These are phyloP conservation scores for Eumeta japonica DNA, from an alignment of 1,140 invertebrate genomes.

Conservation along the genomic window DNA sequence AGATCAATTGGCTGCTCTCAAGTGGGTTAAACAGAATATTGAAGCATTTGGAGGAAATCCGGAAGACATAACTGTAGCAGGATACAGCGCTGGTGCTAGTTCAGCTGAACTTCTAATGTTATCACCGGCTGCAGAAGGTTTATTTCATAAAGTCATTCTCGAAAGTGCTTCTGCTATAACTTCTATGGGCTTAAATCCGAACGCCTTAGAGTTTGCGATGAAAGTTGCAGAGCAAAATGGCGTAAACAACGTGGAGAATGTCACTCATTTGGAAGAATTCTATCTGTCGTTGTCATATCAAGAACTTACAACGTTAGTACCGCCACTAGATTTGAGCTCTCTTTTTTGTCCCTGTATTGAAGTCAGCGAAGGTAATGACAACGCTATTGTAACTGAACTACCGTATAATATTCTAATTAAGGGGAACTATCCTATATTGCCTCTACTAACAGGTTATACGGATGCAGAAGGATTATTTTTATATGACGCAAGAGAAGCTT, in stretches of 20 bases:
- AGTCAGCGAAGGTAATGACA: slow-evolving; percentile 13
- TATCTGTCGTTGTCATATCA: slow-evolving; percentile 19
- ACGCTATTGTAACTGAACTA: slow-evolving; percentile 23
- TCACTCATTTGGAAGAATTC: slow-evolving; percentile 27
- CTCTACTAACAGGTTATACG: slow-evolving; percentile 27
- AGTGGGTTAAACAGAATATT: slow-evolving; percentile 31
- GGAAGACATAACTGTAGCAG: no score
- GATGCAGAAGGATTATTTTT: slow-evolving; percentile 28
- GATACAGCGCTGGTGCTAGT: slow-evolving; percentile 23
- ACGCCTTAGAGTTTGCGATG: slow-evolving; percentile 24
- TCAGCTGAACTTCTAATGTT: slow-evolving; percentile 23
- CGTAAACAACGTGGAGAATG: slow-evolving; percentile 16
- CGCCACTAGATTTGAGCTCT: slow-evolving; percentile 15
- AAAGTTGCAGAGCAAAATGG: slow-evolving; percentile 16
- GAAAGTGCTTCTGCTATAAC: slow-evolving; percentile 19
- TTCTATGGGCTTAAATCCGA: slow-evolving; percentile 15
- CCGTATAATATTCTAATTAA: slow-evolving; percentile 29
- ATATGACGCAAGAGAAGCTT: slow-evolving; percentile 14
- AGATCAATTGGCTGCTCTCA: slow-evolving; percentile 24
- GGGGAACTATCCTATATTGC: slow-evolving; percentile 24
- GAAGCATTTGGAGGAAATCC: slow-evolving; percentile 27
- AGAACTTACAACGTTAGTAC: slow-evolving; percentile 9
- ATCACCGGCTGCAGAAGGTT: slow-evolving; percentile 22
- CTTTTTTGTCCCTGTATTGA: slow-evolving; percentile 28
- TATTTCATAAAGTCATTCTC: slow-evolving; percentile 18